Evolutionary conservation across 2,888 invertebrate genomes (phyloP).

Genomic region (Oxycera nigricornis): DNA sequence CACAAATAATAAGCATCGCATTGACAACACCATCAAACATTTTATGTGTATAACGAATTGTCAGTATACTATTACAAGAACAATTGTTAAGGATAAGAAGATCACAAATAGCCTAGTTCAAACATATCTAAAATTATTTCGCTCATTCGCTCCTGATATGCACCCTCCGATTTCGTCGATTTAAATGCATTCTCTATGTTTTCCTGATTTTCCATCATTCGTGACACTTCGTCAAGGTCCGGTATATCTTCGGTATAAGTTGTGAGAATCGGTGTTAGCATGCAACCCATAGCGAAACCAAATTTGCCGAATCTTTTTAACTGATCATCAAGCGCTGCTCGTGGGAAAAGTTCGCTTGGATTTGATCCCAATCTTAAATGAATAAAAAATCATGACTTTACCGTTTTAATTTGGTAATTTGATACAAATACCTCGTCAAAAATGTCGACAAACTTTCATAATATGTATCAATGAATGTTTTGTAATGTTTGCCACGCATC

Average conservation of each 20-base stretch:
- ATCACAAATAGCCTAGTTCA: conserved; percentile 52
- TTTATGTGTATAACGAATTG: too few species aligned
- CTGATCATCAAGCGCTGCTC: conserved; percentile 52
- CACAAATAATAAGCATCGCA: too few species aligned
- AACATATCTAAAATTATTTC: conserved; percentile 54
- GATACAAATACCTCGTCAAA: conserved; percentile 50
- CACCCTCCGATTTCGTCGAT: conserved; percentile 30
- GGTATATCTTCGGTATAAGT: conserved; percentile 54
- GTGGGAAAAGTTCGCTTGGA: conserved; percentile 52
- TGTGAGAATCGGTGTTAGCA: conserved; percentile 56
- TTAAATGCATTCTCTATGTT: conserved; percentile 45
- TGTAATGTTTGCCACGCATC: conserved; percentile 52
- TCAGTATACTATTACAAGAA: too few species aligned
- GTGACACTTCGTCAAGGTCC: conserved; percentile 55
- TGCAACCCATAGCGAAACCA: conserved; percentile 55
- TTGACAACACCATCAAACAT: too few species aligned
- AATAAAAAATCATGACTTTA: too few species aligned
- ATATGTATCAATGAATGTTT: conserved; percentile 53
- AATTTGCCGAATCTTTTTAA: conserved; percentile 52
- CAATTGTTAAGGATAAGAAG: too few species aligned
- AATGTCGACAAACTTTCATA: conserved; percentile 51
- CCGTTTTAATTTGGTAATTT: background rate
- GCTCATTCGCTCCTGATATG: conserved; percentile 53
- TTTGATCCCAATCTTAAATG: conserved; percentile 52
- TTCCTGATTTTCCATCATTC: conserved; percentile 52